Evolutionary conservation across 2,797 vertebrate genomes (phyloP), one percentile per base, ranked within the genome.

Genomic region (Telmatherina bonti): DNA sequence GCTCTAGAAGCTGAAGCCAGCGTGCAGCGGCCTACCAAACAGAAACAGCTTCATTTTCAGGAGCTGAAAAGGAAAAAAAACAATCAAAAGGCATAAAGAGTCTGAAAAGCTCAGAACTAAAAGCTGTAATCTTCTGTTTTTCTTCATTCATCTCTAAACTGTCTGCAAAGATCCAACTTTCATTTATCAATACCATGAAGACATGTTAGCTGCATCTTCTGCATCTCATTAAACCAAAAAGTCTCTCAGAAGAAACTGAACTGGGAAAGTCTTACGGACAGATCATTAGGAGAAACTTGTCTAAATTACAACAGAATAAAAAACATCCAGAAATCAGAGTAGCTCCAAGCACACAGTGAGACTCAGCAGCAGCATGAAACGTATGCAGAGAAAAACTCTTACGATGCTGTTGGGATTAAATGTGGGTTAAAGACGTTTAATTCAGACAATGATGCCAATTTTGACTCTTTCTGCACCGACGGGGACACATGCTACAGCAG

Each of bases 401-500:
- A 84, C 72, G 78, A 79, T 78, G 70, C 83, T 90, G 88, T 90
- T 85, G 78, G 82, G 68, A 64, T 55, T 69, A n/a, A n/a, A n/a
- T n/a, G n/a, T n/a, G n/a, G n/a, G n/a, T n/a, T n/a, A n/a, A n/a
- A n/a, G n/a, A n/a, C n/a, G n/a, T n/a, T 67, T 72, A 68, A 72
- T 81, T 76, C 79, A 73, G 78, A 83, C 66, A 35, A 70, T 65
- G 74, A 88, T 90, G 79, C 78, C 56, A 67, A 77, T 49, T 70
- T 70, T 55, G 26, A 61, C 67, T 78, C 51, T 76, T 76, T 75
- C 53, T 70, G 73, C 72, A 68, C 74, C 64, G 53, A 78, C 49
- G 5, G 71, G 55, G 72, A 65, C 53, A 62, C 45, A 57, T 52
- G 70, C 66, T 58, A 62, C 49, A 47, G 70, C 78, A 75, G 78